Conservation (phyloP, 2,113 vertebrate genomes). For the Verasper variegatus region DNA sequence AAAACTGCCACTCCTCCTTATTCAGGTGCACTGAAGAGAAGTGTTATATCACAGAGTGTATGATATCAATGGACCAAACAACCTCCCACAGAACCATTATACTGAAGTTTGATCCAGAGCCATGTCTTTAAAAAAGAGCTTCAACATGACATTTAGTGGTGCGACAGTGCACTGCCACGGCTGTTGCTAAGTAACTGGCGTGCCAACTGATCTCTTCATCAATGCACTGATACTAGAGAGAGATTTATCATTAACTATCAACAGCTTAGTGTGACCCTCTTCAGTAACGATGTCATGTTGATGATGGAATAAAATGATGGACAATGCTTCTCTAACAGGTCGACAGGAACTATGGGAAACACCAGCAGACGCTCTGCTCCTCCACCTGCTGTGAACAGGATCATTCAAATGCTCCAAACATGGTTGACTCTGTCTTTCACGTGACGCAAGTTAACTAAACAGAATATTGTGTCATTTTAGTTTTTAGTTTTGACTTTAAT, state of each 20-base stretch:
- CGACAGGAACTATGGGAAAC: background rate
- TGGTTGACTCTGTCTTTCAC: background rate
- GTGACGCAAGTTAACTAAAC: background rate
- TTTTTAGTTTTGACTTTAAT: too few relatives aligned
- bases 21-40: too few relatives aligned
- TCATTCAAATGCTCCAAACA: too few relatives aligned
- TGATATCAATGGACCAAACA: too few relatives aligned
- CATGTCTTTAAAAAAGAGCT: slow-evolving; percentile 38
- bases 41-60: too few relatives aligned
- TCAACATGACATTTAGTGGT: slow-evolving; percentile 32
- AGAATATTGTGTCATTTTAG: background rate
- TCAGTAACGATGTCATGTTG: background rate
- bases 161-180: slow-evolving; percentile 5
- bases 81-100: too few relatives aligned
- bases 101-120: too few relatives aligned
- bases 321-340: background rate
- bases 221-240: slow-evolving; percentile 34
- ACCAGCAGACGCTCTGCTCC: background rate
- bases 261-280: too few relatives aligned
- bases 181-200: slow-evolving; percentile 64
- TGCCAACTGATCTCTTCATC: slow-evolving; percentile 37
- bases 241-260: slow-evolving; percentile 17
- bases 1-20: too few relatives aligned
- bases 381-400: too few relatives aligned
- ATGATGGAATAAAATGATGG: background rate